phyloP scores from a whole-genome alignment of 2,888 invertebrate species.

The Epirrhoe alternata region DNA sequence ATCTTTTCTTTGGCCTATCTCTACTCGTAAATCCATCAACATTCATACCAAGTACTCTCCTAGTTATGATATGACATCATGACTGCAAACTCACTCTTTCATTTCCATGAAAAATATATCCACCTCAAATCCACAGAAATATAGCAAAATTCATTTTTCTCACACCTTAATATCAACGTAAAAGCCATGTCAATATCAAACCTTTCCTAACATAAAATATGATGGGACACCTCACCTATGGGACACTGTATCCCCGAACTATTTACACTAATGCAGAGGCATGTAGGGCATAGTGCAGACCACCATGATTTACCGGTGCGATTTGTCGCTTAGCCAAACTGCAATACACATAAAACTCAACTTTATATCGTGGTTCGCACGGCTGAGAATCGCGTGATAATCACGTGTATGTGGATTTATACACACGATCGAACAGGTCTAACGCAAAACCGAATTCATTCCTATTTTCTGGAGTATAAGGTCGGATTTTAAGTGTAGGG shows the following conservation, averaged over 20 bases:
- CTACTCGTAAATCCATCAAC: too few relatives aligned
- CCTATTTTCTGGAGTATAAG: not conserved
- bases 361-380: not conserved
- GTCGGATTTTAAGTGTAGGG: not conserved
- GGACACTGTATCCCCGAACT: conserved; percentile 1
- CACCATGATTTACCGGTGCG: conserved; percentile 31
- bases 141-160: not conserved
- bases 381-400: conserved; percentile 7
- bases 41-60: too few relatives aligned
- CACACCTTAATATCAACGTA: not conserved
- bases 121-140: not conserved
- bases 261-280: conserved; percentile 25
- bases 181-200: not conserved
- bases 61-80: too few relatives aligned
- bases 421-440: conserved; percentile 23
- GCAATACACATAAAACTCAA: not conserved
- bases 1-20: too few relatives aligned
- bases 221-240: not conserved
- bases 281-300: conserved; percentile 32
- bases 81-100: too few relatives aligned
- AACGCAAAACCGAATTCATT: not conserved
- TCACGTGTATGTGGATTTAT: conserved; percentile 6
- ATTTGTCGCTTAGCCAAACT: conserved; percentile 28
- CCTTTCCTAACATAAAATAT: conserved; percentile 11
- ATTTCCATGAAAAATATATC: not conserved